Base-by-base conservation (phyloP, 1,140 invertebrate species). In the Nebria ingens region DNA sequence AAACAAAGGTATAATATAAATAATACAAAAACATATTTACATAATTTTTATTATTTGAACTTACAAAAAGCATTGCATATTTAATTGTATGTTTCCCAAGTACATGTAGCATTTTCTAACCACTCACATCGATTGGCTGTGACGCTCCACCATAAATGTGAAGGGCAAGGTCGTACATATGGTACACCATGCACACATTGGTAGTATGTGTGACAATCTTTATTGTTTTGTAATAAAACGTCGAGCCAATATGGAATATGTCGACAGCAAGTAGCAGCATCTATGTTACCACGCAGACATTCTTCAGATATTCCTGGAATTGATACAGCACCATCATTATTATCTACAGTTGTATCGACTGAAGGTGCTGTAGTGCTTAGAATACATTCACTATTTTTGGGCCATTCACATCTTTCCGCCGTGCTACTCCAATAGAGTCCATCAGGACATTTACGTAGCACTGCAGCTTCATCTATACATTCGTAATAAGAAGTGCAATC, bases 401-500 rank as follows among this genome's bases (percentile, higher is more conserved):
- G 64, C 56, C 68, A 68, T 22, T 68, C 67, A 29, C 67, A 68
- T 1, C 65, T 66, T 0, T 55, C 55, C 0, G 56, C 38, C 0
- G 59, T 51, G 2, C 51, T 38, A 58, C 63, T 66, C n/a, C 67
- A 68, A 52, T 68, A 67, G 22, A 67, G 52, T 1, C 67, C 67
- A 13, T 12, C n/a, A 3, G 67, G 67, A 51, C 67, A 68, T 51
- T 64, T 57, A 62, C 68, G 66, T 12, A 60, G 59, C 21, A 65
- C 25, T 23, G 63, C 62, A 58, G 65, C 58, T 60, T 56, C 59
- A 6, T 66, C 65, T 50, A 58, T 60, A 53, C 67, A 68, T 1
- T 64, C 58, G 42, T 67, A 55, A 25, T 67, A 68, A n/a, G 65
- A 65, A 12, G 57, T 50, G 29, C 67, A 68, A 29, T 68, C 64